A percentile compares a stretch with the other conserved stretches of the same genome.
Evolutionary conservation across 2,113 vertebrate genomes (phyloP).

Genomic region (human (Homo sapiens)): GRCh38 chr5:105901001-105901500

Average conservation of each 20-base stretch:
- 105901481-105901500: not conserved
- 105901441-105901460: not conserved
- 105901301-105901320: fast-evolving
- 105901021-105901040: not conserved
- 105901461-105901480: not conserved
- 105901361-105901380: not conserved
- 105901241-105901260: not conserved
- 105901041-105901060: not conserved
- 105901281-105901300: too few species aligned
- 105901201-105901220: too few species aligned
- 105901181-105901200: not conserved
- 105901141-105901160: fast-evolving
- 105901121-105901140: not conserved
- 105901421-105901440: not conserved
- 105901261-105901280: not conserved
- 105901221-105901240: not conserved
- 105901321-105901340: not conserved
- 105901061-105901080: too few species aligned
- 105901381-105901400: not conserved
- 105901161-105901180: not conserved
- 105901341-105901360: not conserved
- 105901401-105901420: not conserved
- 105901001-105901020: not conserved
- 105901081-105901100: not conserved
- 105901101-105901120: too few species aligned